Percentiles rank a stretch among this genome's conserved stretches.
Evolutionary conservation across 1,140 invertebrate species (phyloP).

Genomic region (Saccostrea cuccullata): DNA sequence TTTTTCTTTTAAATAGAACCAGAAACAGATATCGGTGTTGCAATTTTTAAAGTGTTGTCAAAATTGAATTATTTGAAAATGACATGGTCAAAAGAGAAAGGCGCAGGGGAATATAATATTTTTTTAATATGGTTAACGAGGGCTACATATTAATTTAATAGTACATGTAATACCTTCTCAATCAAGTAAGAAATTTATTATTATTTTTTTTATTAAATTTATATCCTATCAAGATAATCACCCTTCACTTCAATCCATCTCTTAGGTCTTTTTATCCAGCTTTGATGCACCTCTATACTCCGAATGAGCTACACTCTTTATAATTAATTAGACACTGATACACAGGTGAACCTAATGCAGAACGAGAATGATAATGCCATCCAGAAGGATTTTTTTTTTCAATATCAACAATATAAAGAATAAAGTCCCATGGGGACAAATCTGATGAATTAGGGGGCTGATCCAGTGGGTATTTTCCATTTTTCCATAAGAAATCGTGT

Average conservation of each 20-base stretch:
- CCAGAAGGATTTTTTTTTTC: not conserved
- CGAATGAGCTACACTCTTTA: not conserved
- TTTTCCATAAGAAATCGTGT: not conserved
- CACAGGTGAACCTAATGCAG: not conserved
- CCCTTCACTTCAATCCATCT: not conserved
- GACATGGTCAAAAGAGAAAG: too few species aligned
- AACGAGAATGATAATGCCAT: not conserved
- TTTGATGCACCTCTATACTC: not conserved
- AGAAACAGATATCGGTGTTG: too few species aligned
- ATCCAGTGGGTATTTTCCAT: not conserved
- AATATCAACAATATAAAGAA: not conserved
- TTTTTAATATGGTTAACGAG: too few species aligned
- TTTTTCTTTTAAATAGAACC: too few species aligned
- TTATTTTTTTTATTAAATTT: not conserved
- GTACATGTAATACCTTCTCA: too few species aligned
- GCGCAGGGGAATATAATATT: too few species aligned
- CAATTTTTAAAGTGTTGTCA: too few species aligned
- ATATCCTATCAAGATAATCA: not conserved
- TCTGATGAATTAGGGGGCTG: not conserved
- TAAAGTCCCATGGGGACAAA: not conserved
- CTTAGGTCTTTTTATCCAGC: not conserved
- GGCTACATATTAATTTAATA: too few species aligned
- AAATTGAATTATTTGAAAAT: too few species aligned
- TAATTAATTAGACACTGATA: conserved; percentile 4
- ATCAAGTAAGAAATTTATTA: too few species aligned